phyloP scores from a whole-genome alignment of 2,797 vertebrate genomes.

The Taenioides sp. region DNA sequence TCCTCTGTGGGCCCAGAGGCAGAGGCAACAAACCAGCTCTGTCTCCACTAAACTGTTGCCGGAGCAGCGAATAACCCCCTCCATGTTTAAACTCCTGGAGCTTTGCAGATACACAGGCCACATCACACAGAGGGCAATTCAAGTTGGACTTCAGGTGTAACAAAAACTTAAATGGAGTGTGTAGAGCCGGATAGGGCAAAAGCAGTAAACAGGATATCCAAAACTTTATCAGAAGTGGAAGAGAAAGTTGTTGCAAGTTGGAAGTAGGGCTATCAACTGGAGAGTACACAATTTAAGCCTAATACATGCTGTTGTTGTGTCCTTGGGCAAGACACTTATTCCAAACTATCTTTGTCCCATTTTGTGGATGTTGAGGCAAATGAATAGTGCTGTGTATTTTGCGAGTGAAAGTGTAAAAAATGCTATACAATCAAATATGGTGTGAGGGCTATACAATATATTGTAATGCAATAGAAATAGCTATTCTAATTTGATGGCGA shows the following conservation, averaged over 20 bases:
- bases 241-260: not conserved
- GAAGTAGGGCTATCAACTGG: too few relatives aligned
- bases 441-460: too few relatives aligned
- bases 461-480: too few relatives aligned
- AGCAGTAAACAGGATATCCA: not conserved
- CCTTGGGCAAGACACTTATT: too few relatives aligned
- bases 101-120: not conserved
- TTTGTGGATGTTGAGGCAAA: too few relatives aligned
- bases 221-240: not conserved
- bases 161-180: constrained; percentile 10
- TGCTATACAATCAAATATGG: too few relatives aligned
- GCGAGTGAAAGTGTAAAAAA: too few relatives aligned
- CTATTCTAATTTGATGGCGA: too few relatives aligned
- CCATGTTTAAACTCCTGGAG: constrained; percentile 1
- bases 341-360: too few relatives aligned
- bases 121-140: constrained; percentile 14
- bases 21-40: constrained; percentile 38
- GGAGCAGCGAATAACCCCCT: constrained; percentile 29
- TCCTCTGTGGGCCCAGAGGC: constrained; percentile 44
- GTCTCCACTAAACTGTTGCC: constrained; percentile 20
- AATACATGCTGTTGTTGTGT: not conserved
- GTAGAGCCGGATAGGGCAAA: not conserved
- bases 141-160: constrained; percentile 16
- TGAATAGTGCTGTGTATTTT: too few relatives aligned
- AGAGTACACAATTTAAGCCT: not conserved